Conservation (phyloP, 2,797 vertebrate species). For the Phalanger gymnotis region DNA sequence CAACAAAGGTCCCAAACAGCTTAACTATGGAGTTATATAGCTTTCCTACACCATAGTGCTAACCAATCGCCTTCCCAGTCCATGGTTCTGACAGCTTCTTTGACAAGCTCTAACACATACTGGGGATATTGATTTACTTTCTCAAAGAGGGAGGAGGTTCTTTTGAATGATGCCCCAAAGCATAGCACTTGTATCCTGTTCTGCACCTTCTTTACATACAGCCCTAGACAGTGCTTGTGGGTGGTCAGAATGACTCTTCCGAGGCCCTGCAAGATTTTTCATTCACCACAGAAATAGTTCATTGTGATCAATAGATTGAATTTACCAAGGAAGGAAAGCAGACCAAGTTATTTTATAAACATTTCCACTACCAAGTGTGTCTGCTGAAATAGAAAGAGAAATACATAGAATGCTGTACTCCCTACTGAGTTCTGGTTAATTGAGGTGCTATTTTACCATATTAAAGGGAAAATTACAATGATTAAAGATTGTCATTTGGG, state of each 20-base stretch:
- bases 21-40: not conserved
- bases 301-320: constrained; percentile 30
- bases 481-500: constrained; percentile 44
- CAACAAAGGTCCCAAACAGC: not conserved
- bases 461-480: constrained; percentile 40
- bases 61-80: not conserved
- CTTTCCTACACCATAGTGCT: not conserved
- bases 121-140: not conserved
- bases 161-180: not conserved
- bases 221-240: not conserved
- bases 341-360: constrained; percentile 29
- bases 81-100: not conserved
- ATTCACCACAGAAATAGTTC: constrained; percentile 32
- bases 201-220: not conserved
- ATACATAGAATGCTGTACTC: constrained; percentile 12
- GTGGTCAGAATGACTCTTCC: not conserved
- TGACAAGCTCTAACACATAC: not conserved
- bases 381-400: constrained; percentile 46
- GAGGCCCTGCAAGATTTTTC: not conserved
- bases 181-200: not conserved
- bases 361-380: constrained; percentile 32
- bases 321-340: constrained; percentile 34
- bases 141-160: not conserved
- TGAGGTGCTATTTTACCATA: not conserved
- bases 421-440: constrained; percentile 17